Evolutionary conservation across 2,113 vertebrate genomes (phyloP), one percentile per base, ranked within the genome.

Genomic region (Microtus ochrogaster): DNA sequence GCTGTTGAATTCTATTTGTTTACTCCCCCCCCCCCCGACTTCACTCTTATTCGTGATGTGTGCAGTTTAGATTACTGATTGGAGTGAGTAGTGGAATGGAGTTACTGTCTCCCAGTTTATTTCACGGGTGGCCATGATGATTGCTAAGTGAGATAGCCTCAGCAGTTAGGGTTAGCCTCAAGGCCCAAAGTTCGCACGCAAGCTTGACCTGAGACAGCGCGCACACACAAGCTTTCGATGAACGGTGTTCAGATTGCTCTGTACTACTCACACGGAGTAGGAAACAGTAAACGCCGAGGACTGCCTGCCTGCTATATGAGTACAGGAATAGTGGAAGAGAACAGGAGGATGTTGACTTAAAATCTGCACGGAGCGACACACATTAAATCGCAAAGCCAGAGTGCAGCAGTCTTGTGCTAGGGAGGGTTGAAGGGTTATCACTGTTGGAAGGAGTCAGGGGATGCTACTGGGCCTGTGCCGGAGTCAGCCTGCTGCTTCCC

Each of bases 21-120:
- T 16, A 30, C 39, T 5, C 7, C 26, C 0, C 5, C 11, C 3
- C 3, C 11, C 10, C 22, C 10, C 9, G 12, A 26, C 24, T 7
- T 47, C 28, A 30, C 44, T 76, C 41, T 30, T 77, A 77, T 17
- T 77, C 26, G 74, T 47, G 41, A 77, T 77, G 41, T 47, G 41
- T 77, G 74, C 26, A 47, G 74, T 77, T 77, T 30, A 30, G 41
- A 7, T 83, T 83, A 41, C 55, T 41, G 24, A 41, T 30, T 83
- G n/a, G 24, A 63, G 58, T 83, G n/a, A 83, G 24, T 41, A 63
- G 58, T 63, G n/a, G 55, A 26, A 83, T 63, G n/a, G 13, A 24
- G 22, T 63, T 83, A 63, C 24, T 13, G 10, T 17, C 24, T 63
- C n/a, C n/a, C 55, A 36, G 0, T 49, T 85, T 19, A 39, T 76